These are phyloP conservation scores for Nymphalis c-album DNA, from an alignment of 2,888 invertebrate genomes.

Conservation along the genomic window DNA sequence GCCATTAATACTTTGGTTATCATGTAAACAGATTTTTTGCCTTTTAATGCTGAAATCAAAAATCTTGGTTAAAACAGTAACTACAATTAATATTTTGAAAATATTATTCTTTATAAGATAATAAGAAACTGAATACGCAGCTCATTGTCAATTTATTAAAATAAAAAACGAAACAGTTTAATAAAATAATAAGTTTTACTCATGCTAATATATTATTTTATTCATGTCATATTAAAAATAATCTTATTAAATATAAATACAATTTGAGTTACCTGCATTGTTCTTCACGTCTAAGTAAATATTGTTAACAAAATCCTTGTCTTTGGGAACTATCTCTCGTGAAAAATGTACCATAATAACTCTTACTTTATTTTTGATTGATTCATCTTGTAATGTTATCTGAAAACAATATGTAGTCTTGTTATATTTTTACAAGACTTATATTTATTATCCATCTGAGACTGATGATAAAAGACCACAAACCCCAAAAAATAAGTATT, in stretches of 20 bases:
- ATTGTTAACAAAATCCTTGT: slow-evolving; percentile 67
- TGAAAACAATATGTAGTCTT: slow-evolving; percentile 46
- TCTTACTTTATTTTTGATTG: slow-evolving; percentile 76
- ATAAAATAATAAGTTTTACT: neutral
- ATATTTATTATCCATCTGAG: neutral
- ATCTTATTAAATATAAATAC: neutral
- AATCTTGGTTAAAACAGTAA: neutral
- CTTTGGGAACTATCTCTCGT: slow-evolving; percentile 56
- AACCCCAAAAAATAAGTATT: too few species aligned
- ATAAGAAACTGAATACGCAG: too few species aligned
- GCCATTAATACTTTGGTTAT: slow-evolving; percentile 76
- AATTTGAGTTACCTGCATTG: slow-evolving; percentile 56
- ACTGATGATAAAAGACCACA: too few species aligned
- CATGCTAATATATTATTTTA: too few species aligned
- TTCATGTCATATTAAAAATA: too few species aligned
- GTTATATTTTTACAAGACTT: neutral
- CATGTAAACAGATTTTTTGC: slow-evolving; percentile 76
- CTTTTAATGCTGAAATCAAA: slow-evolving; percentile 62
- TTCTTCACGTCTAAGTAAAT: slow-evolving; percentile 70
- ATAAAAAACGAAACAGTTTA: neutral
- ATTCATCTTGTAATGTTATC: slow-evolving; percentile 78
- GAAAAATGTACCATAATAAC: slow-evolving; percentile 76
- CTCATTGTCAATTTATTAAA: too few species aligned
- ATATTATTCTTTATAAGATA: too few species aligned
- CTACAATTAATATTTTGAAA: neutral